Percentiles rank a stretch among this genome's conserved stretches.
phyloP scores from a whole-genome alignment of 2,888 invertebrate genomes.

The Coenonympha glycerion region DNA sequence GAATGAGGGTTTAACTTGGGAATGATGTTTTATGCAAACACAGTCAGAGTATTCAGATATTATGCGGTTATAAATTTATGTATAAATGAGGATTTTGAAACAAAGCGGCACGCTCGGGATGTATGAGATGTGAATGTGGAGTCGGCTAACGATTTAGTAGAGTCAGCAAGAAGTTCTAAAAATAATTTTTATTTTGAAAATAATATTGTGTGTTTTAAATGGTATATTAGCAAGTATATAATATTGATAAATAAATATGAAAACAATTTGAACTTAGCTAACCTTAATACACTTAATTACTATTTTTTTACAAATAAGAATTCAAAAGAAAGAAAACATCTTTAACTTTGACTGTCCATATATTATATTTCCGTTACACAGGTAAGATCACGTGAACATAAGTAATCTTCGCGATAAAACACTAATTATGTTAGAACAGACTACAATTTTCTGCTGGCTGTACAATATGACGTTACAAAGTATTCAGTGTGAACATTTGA shows the following conservation, averaged over 20 bases:
- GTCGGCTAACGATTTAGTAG: conserved; percentile 11
- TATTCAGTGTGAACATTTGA: conserved; percentile 52
- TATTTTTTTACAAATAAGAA: too few relatives aligned
- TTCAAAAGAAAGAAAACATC: too few relatives aligned
- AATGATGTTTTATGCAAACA: conserved; percentile 5
- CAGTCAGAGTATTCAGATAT: neutral
- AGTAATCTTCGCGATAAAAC: too few relatives aligned
- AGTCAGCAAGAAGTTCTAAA: neutral
- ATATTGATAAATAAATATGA: too few relatives aligned
- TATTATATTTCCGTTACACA: too few relatives aligned
- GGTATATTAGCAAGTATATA: too few relatives aligned
- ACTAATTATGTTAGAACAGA: neutral
- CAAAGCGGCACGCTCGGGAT: conserved; percentile 16
- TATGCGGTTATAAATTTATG: conserved; percentile 23
- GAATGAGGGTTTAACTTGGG: neutral
- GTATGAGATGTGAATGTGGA: conserved; percentile 20
- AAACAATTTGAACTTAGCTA: too few relatives aligned
- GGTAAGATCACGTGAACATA: too few relatives aligned
- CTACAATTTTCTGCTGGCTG: conserved; percentile 33
- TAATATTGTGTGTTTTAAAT: too few relatives aligned
- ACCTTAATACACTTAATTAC: too few relatives aligned
- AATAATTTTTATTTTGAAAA: neutral
- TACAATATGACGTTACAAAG: conserved; percentile 43
- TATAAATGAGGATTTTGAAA: conserved; percentile 24
- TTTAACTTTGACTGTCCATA: too few relatives aligned